Conservation (phyloP, 2,113 vertebrate genomes). For the Cervus canadensis region DNA sequence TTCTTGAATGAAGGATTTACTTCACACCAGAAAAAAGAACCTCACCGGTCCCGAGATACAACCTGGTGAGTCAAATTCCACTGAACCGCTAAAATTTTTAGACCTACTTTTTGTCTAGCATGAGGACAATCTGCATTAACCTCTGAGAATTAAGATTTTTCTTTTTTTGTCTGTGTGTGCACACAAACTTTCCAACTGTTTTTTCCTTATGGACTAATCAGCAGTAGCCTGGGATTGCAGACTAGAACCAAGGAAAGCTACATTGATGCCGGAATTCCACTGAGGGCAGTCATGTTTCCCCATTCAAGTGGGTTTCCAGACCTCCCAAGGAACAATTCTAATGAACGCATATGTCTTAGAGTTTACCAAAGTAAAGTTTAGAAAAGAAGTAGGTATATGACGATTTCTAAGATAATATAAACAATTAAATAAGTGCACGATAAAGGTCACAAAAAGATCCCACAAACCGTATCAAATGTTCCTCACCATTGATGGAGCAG, state of each 20-base stretch:
- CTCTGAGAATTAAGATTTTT: neutral
- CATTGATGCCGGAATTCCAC: neutral
- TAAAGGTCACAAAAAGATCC: neutral
- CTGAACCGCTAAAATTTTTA: neutral
- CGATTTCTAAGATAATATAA: neutral
- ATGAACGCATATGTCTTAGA: neutral
- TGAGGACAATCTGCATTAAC: neutral
- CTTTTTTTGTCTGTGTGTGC: neutral
- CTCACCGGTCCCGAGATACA: neutral
- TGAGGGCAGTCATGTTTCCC: neutral
- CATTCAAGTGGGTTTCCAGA: neutral
- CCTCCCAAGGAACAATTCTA: neutral
- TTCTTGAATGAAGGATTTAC: neutral
- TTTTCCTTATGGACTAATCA: neutral
- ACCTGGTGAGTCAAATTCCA: neutral
- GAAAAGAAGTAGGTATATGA: neutral
- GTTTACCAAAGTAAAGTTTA: neutral
- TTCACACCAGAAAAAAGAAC: neutral
- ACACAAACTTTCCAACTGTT: neutral
- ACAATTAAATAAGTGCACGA: neutral
- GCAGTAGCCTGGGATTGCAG: neutral
- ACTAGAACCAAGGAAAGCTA: neutral
- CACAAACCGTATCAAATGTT: neutral
- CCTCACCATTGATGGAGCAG: neutral
- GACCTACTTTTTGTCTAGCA: neutral